Conservation (phyloP, 2,113 vertebrate genomes). For the Brienomyrus longianalis region DNA sequence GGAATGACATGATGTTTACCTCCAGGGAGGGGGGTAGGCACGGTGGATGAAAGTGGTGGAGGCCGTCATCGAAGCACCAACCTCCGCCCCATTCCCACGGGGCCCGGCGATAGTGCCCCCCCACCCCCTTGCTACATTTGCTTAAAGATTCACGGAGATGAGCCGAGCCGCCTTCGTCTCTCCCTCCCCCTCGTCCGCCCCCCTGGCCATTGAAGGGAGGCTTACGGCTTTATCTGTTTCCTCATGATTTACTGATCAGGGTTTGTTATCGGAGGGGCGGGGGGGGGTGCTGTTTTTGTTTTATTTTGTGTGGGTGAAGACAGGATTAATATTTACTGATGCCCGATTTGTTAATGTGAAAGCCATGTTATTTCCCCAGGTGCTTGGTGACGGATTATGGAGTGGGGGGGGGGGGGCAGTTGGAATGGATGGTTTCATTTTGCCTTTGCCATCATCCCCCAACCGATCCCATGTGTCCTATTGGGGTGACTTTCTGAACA, state of each 20-base stretch:
- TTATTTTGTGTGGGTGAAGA: background rate
- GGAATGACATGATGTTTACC: background rate
- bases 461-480: background rate
- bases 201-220: background rate
- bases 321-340: conserved; percentile 4
- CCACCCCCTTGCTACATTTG: background rate
- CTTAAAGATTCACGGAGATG: conserved; percentile 34
- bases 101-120: background rate
- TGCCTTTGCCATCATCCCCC: background rate
- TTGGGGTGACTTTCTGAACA: background rate
- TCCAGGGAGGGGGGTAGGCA: background rate
- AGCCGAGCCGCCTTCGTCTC: background rate
- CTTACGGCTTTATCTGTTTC: background rate
- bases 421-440: background rate
- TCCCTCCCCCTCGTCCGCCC: background rate
- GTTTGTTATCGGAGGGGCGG: background rate
- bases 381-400: background rate
- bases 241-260: background rate
- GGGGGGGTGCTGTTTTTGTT: background rate
- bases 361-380: background rate
- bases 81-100: background rate
- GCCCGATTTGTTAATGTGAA: conserved; percentile 4
- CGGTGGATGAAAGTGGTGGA: background rate
- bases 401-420: background rate
- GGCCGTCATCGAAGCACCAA: background rate